phyloP scores from a whole-genome alignment of 2,888 invertebrate species.

The Embidobia sp. region DNA sequence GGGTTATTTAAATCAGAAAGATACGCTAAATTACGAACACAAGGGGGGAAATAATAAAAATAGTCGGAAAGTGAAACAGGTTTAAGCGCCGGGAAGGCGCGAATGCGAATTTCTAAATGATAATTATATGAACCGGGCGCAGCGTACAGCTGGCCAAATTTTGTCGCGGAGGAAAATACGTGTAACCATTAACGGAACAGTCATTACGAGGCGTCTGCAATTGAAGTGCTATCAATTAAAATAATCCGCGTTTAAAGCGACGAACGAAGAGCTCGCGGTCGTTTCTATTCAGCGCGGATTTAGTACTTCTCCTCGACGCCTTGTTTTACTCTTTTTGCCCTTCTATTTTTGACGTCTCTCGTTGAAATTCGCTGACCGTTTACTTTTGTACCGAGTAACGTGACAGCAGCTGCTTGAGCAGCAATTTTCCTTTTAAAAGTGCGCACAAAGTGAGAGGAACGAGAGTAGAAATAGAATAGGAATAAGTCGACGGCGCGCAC shows the following conservation, averaged over 20 bases:
- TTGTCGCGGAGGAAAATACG: background rate
- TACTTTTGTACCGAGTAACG: slow-evolving; percentile 42
- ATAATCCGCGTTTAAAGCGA: too few relatives aligned
- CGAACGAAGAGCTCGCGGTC: too few relatives aligned
- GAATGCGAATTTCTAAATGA: slow-evolving; percentile 33
- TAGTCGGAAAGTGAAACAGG: slow-evolving; percentile 32
- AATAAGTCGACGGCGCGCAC: slow-evolving; percentile 62
- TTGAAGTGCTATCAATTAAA: too few relatives aligned
- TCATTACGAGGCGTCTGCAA: background rate
- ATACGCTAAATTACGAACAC: slow-evolving; percentile 18
- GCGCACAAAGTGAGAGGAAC: slow-evolving; percentile 64
- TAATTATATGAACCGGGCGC: slow-evolving; percentile 21
- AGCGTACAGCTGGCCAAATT: slow-evolving; percentile 7
- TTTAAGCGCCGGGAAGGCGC: slow-evolving; percentile 10
- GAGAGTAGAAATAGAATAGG: slow-evolving; percentile 64
- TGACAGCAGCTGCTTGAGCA: slow-evolving; percentile 45
- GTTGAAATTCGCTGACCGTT: slow-evolving; percentile 60
- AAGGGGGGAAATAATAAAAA: slow-evolving; percentile 22
- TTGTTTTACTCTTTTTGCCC: slow-evolving; percentile 27
- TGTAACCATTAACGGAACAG: background rate
- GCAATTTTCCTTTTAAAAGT: slow-evolving; percentile 64
- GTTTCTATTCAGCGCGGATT: too few relatives aligned
- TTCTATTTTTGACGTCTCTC: slow-evolving; percentile 43
- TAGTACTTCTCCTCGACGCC: too few relatives aligned
- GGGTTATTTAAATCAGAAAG: slow-evolving; percentile 41